Percentiles rank a stretch among this genome's conserved stretches.
These are phyloP conservation scores for Oscheius sp. DNA, from an alignment of 2,888 invertebrate species.

Conservation along the genomic window DNA sequence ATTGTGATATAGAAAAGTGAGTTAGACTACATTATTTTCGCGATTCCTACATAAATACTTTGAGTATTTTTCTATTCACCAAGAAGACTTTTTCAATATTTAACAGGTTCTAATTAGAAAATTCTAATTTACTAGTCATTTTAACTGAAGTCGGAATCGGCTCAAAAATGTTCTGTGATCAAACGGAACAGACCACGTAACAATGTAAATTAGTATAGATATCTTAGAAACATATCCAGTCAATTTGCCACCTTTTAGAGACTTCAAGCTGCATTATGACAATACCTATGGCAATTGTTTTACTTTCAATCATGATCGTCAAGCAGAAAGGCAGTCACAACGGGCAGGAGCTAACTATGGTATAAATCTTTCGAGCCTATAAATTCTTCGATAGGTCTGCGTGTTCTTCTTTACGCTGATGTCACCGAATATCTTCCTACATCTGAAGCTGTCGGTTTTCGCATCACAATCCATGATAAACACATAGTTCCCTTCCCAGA, in stretches of 20 bases:
- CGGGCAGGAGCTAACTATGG: constrained; percentile 70
- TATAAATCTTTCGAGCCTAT: constrained; percentile 23
- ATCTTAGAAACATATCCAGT: too few species aligned
- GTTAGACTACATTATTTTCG: neutral
- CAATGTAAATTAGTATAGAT: too few species aligned
- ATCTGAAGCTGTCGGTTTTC: constrained; percentile 68
- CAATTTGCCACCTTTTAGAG: constrained; percentile 36
- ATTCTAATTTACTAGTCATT: too few species aligned
- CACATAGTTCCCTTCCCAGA: constrained; percentile 69
- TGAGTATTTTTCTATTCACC: constrained; percentile 2
- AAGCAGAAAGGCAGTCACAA: constrained; percentile 61
- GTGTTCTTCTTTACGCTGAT: constrained; percentile 67
- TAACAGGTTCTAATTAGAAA: too few species aligned
- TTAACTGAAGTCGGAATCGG: too few species aligned
- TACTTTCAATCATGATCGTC: constrained; percentile 68
- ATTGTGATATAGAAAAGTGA: constrained; percentile 67
- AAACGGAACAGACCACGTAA: too few species aligned
- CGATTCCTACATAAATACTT: neutral
- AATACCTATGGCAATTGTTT: constrained; percentile 69
- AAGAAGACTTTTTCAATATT: too few species aligned
- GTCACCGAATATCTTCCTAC: constrained; percentile 69
- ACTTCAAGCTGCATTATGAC: constrained; percentile 67
- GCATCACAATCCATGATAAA: constrained; percentile 69
- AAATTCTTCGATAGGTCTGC: constrained; percentile 51
- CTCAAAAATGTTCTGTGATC: too few species aligned